Base-by-base conservation (phyloP, 2,797 vertebrate genomes). In the Epinephelus coioides region DNA sequence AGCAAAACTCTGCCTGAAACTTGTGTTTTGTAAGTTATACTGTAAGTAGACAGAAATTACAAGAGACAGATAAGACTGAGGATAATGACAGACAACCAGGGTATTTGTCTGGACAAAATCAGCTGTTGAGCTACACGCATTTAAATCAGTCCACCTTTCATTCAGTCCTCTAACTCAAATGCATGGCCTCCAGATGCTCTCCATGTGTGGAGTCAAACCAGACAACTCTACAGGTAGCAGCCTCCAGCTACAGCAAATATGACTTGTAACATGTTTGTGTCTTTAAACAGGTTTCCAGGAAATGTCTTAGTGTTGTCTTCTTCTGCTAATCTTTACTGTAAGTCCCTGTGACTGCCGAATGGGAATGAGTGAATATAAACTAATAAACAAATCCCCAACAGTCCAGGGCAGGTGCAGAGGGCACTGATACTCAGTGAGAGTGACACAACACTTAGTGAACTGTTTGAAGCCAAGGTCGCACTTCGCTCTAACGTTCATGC, bases 131-230 rank as follows among this genome's bases (percentile, higher is more conserved):
- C 27, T 17, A 19, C 23, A 15, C 56, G 44, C 18, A 27, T 73
- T 68, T 69, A 47, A 69, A 30, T 38, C 17, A 34, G 19, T 54
- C 51, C 47, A 75, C 18, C 67, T 60, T 72, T 43, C 19, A 49
- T 12, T 19, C 2, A 17, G 15, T 53, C 51, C 6, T 44, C 15
- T 21, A 44, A 11, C 40, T 44, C 18, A 6, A 3, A 17, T 43
- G 40, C 44, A 51, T 46, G 43, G 60, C 43, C 49, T 63, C 68
- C 27, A 71, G 53, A 78, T 81, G 66, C 55, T 34, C 50, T 44
- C 4, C 47, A 51, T 44, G 1, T 51, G 25, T 81, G 57, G 67
- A 54, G 55, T 53, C 18, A 27, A 40, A 23, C 38, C 17, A 73
- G 63, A 50, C 15, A 15, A 6, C 23, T 76, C 15, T 46, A 17